Evolutionary conservation across 2,888 invertebrate species (phyloP), one percentile per base, ranked within the genome.

Genomic region (Philhelius pedissequus): DNA sequence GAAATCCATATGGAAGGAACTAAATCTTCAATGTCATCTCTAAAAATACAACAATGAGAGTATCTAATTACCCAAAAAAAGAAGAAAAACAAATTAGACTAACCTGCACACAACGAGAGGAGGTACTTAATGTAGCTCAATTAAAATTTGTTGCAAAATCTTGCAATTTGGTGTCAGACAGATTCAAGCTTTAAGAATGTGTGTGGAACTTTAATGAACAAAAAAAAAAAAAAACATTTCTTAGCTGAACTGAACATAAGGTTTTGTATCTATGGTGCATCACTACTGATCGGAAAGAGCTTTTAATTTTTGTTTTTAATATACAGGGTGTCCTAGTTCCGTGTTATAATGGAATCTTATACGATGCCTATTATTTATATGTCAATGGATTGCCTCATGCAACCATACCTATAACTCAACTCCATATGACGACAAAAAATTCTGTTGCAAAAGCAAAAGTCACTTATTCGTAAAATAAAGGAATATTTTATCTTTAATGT

Each of bases 61-160:
- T 69, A 56, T 74, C 69, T 78, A 83, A 62, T 68, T 77, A 73
- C 66, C 27, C 56, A 6, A 4, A n/a, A n/a, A 38, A 5, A 13
- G 6, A 38, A 38, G 6, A n/a, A 78, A 8, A 32, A 64, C 15
- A 15, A 60, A 45, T 38, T 7, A 73, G 40, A 30, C n/a, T 15
- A 35, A 70, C 15, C 30, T 18, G 15, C 15, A 56, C 13, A 35
- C 15, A 15, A 35, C 35, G 27, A 43, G 20, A 70, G 18, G n/a
- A 60, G 40, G 7, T 15, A 40, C 40, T 40, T 22, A 76, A 71
- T 48, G 56, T 11, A 18, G 43, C 35, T 64, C 56, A 45, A 80
- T 54, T 69, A 62, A 43, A 38, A 52, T 58, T 45, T 64, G 79
- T 83, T 83, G 83, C 83, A 79, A 79, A 70, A 74, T 74, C 64